Evolutionary conservation across 2,797 vertebrate species (phyloP), one percentile per base, ranked within the genome.

Genomic region (Phylloscopus collybita): DNA sequence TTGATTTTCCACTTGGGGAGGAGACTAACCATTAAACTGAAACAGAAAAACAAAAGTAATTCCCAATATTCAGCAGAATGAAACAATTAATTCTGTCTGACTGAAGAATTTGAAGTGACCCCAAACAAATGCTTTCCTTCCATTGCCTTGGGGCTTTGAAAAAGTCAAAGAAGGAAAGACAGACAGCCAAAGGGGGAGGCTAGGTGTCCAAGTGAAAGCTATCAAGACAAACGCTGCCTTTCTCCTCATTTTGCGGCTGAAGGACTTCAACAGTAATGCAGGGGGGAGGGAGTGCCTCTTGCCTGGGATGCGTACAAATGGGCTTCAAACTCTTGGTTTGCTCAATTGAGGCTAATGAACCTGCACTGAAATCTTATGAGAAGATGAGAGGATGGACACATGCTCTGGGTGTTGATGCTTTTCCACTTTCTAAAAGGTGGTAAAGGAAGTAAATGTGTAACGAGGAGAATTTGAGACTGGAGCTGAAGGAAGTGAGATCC

Each of bases 41-140:
- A 86, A 92, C n/a, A 93, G 64, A 61, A 90, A 80, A 26, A 56
- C 56, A 50, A 34, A 32, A 44, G 44, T 45, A 45, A 42, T 6
- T 67, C 34, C 34, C 29, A 64, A 64, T 92, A 92, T 80, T 93
- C 61, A 92, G 44, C 40, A 91, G 61, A 93, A 95, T 60, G 36
- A 87, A 92, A 70, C 27, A 50, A 92, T 83, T 83, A 47, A 80
- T 85, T 91, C 71, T 88, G 54, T 32, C 30, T 82, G 74, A 82
- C 67, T 81, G 80, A 49, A 87, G 23, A 62, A 89, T 76, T 64
- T 45, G 23, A 96, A 93, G 67, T 70, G 78, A 91, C 60, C 71
- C 71, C 40, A 73, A 87, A 92, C 21, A 76, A 89, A 89, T 66
- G 26, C 4, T 89, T 93, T 76, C 15, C 51, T 87, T 73, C 36